phyloP scores from a whole-genome alignment of 2,797 vertebrate genomes.

The Odontamblyopus lacepedii region DNA sequence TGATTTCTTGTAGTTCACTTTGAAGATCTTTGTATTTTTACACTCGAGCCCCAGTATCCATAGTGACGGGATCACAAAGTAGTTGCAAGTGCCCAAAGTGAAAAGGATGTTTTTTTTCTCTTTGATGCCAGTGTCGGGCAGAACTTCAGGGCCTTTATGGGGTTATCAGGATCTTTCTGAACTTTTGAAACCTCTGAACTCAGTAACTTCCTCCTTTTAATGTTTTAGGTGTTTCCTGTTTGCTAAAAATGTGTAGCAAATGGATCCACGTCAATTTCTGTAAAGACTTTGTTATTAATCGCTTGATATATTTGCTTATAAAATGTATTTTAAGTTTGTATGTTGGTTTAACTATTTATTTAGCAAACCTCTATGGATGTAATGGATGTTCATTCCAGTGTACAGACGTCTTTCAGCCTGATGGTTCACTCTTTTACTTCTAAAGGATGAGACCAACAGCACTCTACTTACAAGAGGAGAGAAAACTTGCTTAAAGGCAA shows the following conservation, averaged over 20 bases:
- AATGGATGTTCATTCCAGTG: background rate
- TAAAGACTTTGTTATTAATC: constrained; percentile 84
- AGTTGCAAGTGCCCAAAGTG: constrained; percentile 25
- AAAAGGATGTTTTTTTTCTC: constrained; percentile 27
- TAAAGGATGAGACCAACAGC: constrained; percentile 16
- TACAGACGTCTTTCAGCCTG: constrained; percentile 21
- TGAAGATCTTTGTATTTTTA: constrained; percentile 40
- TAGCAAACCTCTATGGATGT: background rate
- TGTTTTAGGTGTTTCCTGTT: constrained; percentile 65
- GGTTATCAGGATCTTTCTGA: constrained; percentile 60
- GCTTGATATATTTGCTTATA: constrained; percentile 84
- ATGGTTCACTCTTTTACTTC: constrained; percentile 13
- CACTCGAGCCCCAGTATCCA: constrained; percentile 29
- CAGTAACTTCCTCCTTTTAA: constrained; percentile 46
- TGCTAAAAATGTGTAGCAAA: constrained; percentile 71
- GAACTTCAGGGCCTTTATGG: constrained; percentile 53
- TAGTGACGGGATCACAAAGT: constrained; percentile 58
- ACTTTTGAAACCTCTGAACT: constrained; percentile 42
- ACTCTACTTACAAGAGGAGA: constrained; percentile 12
- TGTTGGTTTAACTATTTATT: constrained; percentile 6
- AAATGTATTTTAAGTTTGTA: constrained; percentile 60
- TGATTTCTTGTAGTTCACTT: constrained; percentile 33
- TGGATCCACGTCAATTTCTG: constrained; percentile 82
- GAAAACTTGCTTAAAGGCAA: constrained; percentile 36
- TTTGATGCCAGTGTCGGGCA: constrained; percentile 35